Evolutionary conservation across 2,888 invertebrate species (phyloP), one percentile per base, ranked within the genome.

Genomic region (Phortica magna): DNA sequence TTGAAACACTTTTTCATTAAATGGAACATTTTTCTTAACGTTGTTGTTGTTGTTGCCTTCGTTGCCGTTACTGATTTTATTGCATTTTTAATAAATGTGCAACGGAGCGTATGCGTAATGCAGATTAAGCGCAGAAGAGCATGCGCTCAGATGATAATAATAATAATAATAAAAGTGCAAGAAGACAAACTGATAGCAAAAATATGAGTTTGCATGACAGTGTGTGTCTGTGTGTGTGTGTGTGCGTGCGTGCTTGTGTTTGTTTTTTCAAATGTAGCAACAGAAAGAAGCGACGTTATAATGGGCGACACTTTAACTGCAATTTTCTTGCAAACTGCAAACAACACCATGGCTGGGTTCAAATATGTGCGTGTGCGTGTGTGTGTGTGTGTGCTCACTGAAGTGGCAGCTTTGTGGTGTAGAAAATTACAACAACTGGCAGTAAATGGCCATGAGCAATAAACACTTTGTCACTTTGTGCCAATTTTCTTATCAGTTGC

Each of bases 391-490:
- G 53, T 22, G 55, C 31, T 71, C 70, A 12, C 22, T 61, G 19
- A 71, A 71, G 31, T 19, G 55, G 70, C 42, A 71, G 53, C 53
- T 71, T 53, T 71, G 31, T 70, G 70, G 70, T 53, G 70, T 71
- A 75, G 57, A 75, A 74, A 80, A 73, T 74, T 53, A 73, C 41
- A 76, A 55, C 73, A 76, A 9, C 42, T 67, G 42, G 9, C 10
- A 67, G 9, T 42, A 48, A 43, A 68, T 68, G 43, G 22, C 43
- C 19, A 68, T 70, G 79, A 80, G 81, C 77, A 80, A 80, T 73
- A 77, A 78, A 77, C 79, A 82, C 74, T 78, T 76, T 73, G 79
- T 73, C 64, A 48, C 41, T 31, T 61, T 53, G 43, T 70, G 70
- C 41, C 12, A 19, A n/a, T 67, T 10, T 19, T 48, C 48, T 53